Percentiles rank a stretch among this genome's conserved stretches.
Evolutionary conservation across 1,140 invertebrate genomes (phyloP).

Genomic region (Drosophila athabasca): DNA sequence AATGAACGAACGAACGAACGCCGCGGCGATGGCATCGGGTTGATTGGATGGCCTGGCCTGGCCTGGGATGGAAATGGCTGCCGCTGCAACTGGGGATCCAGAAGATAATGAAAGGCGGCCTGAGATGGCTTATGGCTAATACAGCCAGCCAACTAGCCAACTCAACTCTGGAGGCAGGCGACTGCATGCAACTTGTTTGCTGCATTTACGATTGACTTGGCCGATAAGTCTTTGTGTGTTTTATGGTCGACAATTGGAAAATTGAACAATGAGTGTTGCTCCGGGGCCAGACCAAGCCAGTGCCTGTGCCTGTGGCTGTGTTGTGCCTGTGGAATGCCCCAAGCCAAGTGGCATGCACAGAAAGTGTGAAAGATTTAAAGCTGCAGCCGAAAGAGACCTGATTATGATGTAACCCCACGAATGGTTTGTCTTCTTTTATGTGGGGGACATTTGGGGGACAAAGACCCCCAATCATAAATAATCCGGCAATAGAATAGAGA

Average conservation of each 20-base stretch:
- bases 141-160: slow-evolving; percentile 26
- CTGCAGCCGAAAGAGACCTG: slow-evolving; percentile 21
- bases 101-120: slow-evolving; percentile 33
- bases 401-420: slow-evolving; percentile 47
- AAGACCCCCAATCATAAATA: slow-evolving; percentile 25
- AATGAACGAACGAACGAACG: slow-evolving; percentile 36
- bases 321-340: slow-evolving; percentile 6
- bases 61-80: too few species aligned
- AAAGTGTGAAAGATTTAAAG: slow-evolving; percentile 57
- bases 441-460: slow-evolving; percentile 3
- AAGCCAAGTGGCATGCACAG: slow-evolving; percentile 22
- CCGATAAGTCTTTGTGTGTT: slow-evolving; percentile 68
- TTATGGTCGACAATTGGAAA: slow-evolving; percentile 75
- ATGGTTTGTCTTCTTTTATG: slow-evolving; percentile 23
- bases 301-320: slow-evolving; percentile 4
- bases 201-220: slow-evolving; percentile 60
- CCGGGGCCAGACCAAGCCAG: slow-evolving; percentile 3
- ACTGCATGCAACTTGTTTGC: slow-evolving; percentile 69
- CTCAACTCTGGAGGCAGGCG: slow-evolving; percentile 21
- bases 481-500: slow-evolving; percentile 57
- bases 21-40: slow-evolving; percentile 52
- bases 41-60: slow-evolving; percentile 41
- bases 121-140: slow-evolving; percentile 27
- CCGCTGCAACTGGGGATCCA: too few species aligned
- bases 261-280: slow-evolving; percentile 71